These are phyloP conservation scores for Spinus olivaceus DNA, from an alignment of 2,797 vertebrate species.

Conservation along the genomic window DNA sequence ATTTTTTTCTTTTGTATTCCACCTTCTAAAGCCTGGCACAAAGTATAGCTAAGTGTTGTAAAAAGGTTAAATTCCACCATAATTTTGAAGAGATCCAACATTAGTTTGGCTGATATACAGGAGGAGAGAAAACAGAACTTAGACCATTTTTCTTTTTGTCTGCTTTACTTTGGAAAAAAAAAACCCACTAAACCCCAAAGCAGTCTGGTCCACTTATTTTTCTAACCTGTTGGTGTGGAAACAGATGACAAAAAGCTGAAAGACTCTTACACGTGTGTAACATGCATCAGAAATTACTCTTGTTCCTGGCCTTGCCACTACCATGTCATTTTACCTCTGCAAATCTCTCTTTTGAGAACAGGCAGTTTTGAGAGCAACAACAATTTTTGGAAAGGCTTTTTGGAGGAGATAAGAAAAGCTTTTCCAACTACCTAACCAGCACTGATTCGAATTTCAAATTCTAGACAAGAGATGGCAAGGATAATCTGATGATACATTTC, in stretches of 20 bases:
- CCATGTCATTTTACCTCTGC: neutral
- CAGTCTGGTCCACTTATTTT: neutral
- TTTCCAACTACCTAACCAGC: neutral
- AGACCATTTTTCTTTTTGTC: neutral
- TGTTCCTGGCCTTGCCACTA: neutral
- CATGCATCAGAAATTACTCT: neutral
- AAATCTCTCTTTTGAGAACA: neutral
- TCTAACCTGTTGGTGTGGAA: neutral
- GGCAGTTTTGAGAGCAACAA: neutral
- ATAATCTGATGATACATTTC: neutral
- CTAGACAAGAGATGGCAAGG: neutral
- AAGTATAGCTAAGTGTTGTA: neutral
- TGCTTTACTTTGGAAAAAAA: neutral
- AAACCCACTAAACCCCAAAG: accelerated
- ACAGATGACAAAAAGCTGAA: neutral
- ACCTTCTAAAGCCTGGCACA: neutral
- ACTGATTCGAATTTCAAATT: neutral
- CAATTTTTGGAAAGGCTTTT: neutral
- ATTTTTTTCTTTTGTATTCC: neutral
- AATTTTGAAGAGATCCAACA: neutral
- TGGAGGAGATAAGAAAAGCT: neutral
- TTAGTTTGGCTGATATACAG: neutral
- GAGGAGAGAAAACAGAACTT: neutral
- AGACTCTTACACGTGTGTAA: neutral
- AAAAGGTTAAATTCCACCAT: neutral